Evolutionary conservation across 2,888 invertebrate species (phyloP), one percentile per base, ranked within the genome.

Genomic region (Encarsia formosa): DNA sequence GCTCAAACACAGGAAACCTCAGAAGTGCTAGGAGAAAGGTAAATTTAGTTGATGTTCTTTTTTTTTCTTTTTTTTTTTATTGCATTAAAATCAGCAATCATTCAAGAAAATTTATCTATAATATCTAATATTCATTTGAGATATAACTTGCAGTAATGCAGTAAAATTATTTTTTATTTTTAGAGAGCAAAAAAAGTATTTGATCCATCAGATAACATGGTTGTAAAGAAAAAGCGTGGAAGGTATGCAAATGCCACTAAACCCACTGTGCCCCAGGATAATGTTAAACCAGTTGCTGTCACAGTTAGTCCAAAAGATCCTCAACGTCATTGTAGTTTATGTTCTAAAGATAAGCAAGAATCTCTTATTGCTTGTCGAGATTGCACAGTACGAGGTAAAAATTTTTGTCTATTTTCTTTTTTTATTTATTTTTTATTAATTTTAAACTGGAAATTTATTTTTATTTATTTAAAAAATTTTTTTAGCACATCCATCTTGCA

Each of bases 181-280:
- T 65, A 81, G 83, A 84, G 88, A 78, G 89, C 88, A 0, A 89
- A 88, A 67, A 87, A 87, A 69, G 89, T 91, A 0, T 91, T 90
- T 68, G 90, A 91, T 74, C 91, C 91, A 3, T 90, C 90, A 0
- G 89, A 90, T 64, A 86, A 86, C 60, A 87, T 88, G 72, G 75
- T 87, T 31, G 88, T 89, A 9, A 81, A 79, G 61, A 82, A 83
- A 66, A 86, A 85, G 73, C 76, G 86, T 53, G 86, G 86, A 1
- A 78, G 86, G 41, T 84, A 85, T 11, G 76, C 82, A 3, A 83
- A 83, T 4, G 82, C 82, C 1, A 32, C 50, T 3, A 53, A 50
- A 43, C 29, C 23, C 2, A 8, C 45, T n/a, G 68, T 68, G 41
- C 72, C 72, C 9, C 52, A 64, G 9, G 69, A 67, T 38, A 72